Percentiles rank a stretch among this genome's conserved stretches.
Evolutionary conservation across 1,140 invertebrate genomes (phyloP).

Genomic region (Plodia interpunctella): DNA sequence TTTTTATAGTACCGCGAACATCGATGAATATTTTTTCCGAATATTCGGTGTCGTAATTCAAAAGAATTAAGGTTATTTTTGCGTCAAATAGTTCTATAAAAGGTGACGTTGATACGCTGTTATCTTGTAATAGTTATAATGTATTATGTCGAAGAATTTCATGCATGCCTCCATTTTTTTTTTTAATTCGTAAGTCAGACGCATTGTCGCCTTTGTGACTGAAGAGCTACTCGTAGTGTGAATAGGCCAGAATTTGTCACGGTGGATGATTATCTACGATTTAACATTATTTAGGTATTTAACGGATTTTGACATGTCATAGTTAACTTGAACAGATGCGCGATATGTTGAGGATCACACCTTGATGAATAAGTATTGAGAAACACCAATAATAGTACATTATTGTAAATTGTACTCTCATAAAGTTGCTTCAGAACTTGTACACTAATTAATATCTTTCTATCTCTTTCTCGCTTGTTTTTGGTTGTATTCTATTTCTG

Average conservation of each 20-base stretch:
- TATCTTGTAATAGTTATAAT: constrained; percentile 57
- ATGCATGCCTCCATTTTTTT: constrained; percentile 54
- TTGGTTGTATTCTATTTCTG: too few species aligned
- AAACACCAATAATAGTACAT: too few species aligned
- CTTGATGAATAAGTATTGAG: too few species aligned
- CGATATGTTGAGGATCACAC: background rate
- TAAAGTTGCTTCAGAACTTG: too few species aligned
- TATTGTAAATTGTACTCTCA: too few species aligned
- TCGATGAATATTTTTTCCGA: background rate
- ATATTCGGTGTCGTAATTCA: background rate
- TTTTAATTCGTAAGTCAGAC: constrained; percentile 33
- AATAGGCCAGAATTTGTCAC: constrained; percentile 44
- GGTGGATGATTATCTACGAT: constrained; percentile 49
- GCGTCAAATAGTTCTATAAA: background rate
- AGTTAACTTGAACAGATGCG: background rate
- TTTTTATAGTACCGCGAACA: constrained; percentile 6
- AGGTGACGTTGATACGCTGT: constrained; percentile 38
- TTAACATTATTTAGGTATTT: constrained; percentile 32
- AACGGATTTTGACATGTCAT: constrained; percentile 21
- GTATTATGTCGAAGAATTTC: constrained; percentile 51
- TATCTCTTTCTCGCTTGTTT: too few species aligned
- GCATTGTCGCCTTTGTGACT: constrained; percentile 35
- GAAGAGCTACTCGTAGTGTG: constrained; percentile 45
- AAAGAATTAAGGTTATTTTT: constrained; percentile 7
- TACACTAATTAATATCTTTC: too few species aligned